Evolutionary conservation across 2,888 invertebrate genomes (phyloP).

Genomic region (Drosophila neoperkinsi): DNA sequence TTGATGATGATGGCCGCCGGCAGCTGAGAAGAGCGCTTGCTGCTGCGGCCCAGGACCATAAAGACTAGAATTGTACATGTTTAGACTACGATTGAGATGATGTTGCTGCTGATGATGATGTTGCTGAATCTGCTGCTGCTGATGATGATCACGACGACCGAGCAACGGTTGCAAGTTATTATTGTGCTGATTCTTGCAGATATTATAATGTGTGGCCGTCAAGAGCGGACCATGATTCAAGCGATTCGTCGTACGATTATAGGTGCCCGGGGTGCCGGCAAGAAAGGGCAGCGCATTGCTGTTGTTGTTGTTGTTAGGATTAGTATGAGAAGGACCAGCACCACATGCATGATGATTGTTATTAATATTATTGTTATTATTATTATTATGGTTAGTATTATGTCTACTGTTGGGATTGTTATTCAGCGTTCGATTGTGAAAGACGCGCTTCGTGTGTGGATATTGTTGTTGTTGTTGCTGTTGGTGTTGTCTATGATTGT

Average conservation of each 20-base stretch:
- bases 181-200: conserved; percentile 76
- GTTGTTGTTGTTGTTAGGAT: conserved; percentile 13
- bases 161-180: conserved; percentile 47
- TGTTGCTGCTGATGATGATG: conserved; percentile 72
- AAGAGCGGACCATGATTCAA: conserved; percentile 78
- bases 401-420: conserved; percentile 78
- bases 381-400: conserved; percentile 63
- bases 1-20: conserved; percentile 44
- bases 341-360: conserved; percentile 58
- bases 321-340: conserved; percentile 28
- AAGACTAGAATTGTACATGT: conserved; percentile 54
- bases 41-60: conserved; percentile 53
- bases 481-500: conserved; percentile 32
- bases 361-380: conserved; percentile 17
- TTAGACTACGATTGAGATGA: conserved; percentile 60
- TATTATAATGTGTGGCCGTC: conserved; percentile 78
- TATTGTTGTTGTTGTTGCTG: conserved; percentile 38
- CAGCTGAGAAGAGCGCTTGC: conserved; percentile 43
- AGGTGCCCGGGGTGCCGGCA: conserved; percentile 70
- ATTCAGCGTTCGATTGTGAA: conserved; percentile 73
- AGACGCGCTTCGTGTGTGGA: conserved; percentile 56
- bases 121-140: conserved; percentile 54
- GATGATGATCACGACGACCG: conserved; percentile 72
- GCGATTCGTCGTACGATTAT: conserved; percentile 77
- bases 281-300: conserved; percentile 64